Percentiles rank a stretch among this genome's conserved stretches.
phyloP scores from a whole-genome alignment of 2,797 vertebrate species.

The Poeciliopsis paucimaculata region DNA sequence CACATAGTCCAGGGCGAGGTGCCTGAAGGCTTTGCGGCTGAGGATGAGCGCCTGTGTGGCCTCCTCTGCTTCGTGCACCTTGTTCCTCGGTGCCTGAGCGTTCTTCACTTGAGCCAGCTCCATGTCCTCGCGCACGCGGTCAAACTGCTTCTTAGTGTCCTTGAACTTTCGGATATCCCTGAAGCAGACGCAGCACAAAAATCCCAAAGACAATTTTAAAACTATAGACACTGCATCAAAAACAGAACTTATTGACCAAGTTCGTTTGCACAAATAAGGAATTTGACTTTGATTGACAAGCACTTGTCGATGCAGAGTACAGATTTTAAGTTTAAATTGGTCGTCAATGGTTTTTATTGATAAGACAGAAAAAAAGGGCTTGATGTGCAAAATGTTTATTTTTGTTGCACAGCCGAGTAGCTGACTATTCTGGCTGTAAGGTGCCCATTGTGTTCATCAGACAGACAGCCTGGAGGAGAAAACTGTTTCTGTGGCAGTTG shows the following conservation, averaged over 20 bases:
- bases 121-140: conserved; percentile 94
- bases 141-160: conserved; percentile 98
- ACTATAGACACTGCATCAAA: neutral
- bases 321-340: neutral
- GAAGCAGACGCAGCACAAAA: conserved; percentile 8
- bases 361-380: neutral
- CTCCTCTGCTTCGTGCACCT: conserved; percentile 95
- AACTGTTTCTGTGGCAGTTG: too few relatives aligned
- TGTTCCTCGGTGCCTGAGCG: conserved; percentile 93
- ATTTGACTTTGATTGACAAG: neutral
- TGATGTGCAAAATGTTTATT: neutral
- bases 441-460: neutral
- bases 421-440: neutral
- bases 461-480: neutral
- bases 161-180: conserved; percentile 96
- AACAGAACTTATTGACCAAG: neutral
- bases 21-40: conserved; percentile 94
- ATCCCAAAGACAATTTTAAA: neutral
- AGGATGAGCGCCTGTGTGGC: conserved; percentile 88
- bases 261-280: neutral
- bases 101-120: conserved; percentile 96
- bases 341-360: neutral
- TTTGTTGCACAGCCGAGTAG: neutral
- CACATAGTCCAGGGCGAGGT: conserved; percentile 93
- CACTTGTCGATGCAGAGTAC: neutral